Evolutionary conservation across 92 coral and sea anemone genomes (phyloP), one percentile per base, ranked within the genome.

Genomic region (Chrysogorgia sp.): DNA sequence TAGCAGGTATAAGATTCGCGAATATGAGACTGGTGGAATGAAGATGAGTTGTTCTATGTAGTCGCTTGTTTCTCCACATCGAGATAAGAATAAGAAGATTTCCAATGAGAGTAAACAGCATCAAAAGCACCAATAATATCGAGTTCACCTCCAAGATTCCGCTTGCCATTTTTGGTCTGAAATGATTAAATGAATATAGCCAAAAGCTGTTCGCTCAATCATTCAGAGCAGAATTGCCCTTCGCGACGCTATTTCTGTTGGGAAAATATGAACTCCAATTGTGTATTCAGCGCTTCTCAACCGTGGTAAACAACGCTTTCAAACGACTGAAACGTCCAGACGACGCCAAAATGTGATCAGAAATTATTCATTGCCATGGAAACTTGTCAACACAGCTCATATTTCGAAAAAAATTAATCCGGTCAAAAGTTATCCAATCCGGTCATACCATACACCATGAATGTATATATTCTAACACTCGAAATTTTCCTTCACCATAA

Each of bases 51-150:
- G 55, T 59, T 55, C 35, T 52, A 26, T 56, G 79, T 20, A 72
- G 65, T 23, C 79, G 55, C 35, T 52, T 72, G 79, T 56, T 72
- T 21, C 34, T 53, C 79, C 79, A 72, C 23, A 72, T 33, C n/a
- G 79, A 53, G 9, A 72, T 29, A 8, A 72, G 64, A 33, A 72
- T n/a, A 31, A 72, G 28, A 12, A 72, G 23, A 31, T 72, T 72
- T 17, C 65, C 79, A 72, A 72, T 17, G 20, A 72, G 33, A 2
- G 79, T 72, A 28, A 72, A 72, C 64, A 72, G 23, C 64, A 55
- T 72, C 26, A 72, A 30, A 25, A 72, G 20, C 2, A 72, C 65
- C 28, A 72, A 20, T 6, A 72, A 32, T 3, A 56, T 48, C 8
- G 79, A 32, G 50, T 72, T 72, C 5, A 72, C n/a, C 32, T 56